phyloP scores from a whole-genome alignment of 2,797 vertebrate species.

The Liasis olivaceus region DNA sequence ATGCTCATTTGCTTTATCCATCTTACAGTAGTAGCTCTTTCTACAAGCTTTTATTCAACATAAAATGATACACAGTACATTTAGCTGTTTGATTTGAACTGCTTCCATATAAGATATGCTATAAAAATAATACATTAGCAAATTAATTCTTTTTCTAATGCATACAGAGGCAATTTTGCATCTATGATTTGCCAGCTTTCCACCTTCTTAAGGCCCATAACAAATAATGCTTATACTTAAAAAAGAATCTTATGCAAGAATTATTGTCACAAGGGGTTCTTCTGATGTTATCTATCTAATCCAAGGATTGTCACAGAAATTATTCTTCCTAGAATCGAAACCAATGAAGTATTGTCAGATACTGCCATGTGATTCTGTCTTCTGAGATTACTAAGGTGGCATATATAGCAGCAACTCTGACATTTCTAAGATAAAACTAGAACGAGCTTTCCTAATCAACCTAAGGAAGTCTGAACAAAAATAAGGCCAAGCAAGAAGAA shows the following conservation, averaged over 20 bases:
- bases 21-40: slow-evolving; percentile 17
- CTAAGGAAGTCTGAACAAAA: background rate
- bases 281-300: background rate
- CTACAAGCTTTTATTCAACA: slow-evolving; percentile 44
- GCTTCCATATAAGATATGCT: slow-evolving; percentile 41
- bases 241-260: background rate
- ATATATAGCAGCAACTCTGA: background rate
- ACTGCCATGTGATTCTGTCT: background rate
- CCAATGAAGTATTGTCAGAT: background rate
- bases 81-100: slow-evolving; percentile 46
- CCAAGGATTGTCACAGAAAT: background rate
- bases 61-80: slow-evolving; percentile 46
- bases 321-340: background rate
- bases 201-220: background rate
- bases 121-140: slow-evolving; percentile 40
- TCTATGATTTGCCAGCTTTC: background rate
- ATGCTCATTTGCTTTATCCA: slow-evolving; percentile 10
- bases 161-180: background rate
- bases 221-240: background rate
- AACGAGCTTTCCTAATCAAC: background rate
- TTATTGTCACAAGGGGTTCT: background rate
- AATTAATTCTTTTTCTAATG: slow-evolving; percentile 9
- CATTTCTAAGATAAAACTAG: background rate
- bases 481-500: background rate
- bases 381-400: background rate